Evolutionary conservation across 2,888 invertebrate genomes (phyloP), one percentile per base, ranked within the genome.

Genomic region (Orthonychiurus folsomi): DNA sequence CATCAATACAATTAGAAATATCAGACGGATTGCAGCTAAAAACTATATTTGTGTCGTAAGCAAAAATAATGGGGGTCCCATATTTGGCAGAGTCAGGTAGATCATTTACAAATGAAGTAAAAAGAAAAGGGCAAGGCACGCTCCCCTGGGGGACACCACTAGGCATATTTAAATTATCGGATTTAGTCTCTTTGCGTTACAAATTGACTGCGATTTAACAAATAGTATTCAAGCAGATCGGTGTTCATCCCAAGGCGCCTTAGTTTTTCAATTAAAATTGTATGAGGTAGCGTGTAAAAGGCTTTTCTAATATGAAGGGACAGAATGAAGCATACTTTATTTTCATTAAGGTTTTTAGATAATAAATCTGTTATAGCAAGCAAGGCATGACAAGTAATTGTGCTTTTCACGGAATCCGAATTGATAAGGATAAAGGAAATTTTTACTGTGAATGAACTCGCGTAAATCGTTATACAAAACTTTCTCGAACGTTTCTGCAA

Each of bases 191-290:
- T n/a, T n/a, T n/a, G n/a, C n/a, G n/a, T n/a, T n/a, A 52, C 52
- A 20, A n/a, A 21, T 52, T 52, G 52, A 5, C n/a, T 3, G 3
- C 52, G 5, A n/a, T n/a, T 20, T 9, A 3, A 12, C 12, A 52
- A 20, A 52, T 52, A 52, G 52, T 9, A 52, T 5, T 52, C n/a
- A 52, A 52, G n/a, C 52, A 9, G n/a, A n/a, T 52, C n/a, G n/a
- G n/a, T 21, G 9, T 52, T 20, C 3, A 52, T 20, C n/a, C 52
- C 52, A 52, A 20, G n/a, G 12, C n/a, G 3, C 5, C 12, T 21
- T 52, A 52, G n/a, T 21, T 52, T 52, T 9, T 52, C 20, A 3
- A 52, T 5, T 9, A 52, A 20, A n/a, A 52, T 20, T 5, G 12
- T 20, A 37, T 52, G n/a, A 9, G n/a, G 20, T 12, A 52, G 12